Base-by-base conservation (phyloP, 64 coral and sea anemone species). In the Hydrozoanthus tunicans region DNA sequence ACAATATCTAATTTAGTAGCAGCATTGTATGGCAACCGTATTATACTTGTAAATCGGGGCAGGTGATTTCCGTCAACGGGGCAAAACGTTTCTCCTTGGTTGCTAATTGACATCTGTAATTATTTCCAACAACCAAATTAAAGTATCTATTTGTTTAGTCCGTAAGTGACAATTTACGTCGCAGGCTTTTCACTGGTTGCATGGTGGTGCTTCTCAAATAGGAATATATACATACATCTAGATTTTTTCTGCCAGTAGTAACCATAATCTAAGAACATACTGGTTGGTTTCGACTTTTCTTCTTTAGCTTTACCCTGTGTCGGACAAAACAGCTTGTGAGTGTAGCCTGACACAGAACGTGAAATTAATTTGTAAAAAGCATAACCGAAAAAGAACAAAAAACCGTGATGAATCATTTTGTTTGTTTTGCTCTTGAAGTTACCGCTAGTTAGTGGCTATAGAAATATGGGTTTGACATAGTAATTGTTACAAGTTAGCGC, bases 81-180 rank as follows among this genome's bases (percentile, higher is more conserved):
- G 89, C 81, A 82, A 91, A 92, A 94, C 88, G 82, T 90, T 77
- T 94, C 85, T 89, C 89, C 82, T 77, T 78, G 77, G 82, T 70
- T 77, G 93, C 56, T 94, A 92, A 94, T 91, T 94, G 93, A 94
- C 93, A 94, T 62, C 51, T 83, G 23, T 92, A 94, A 94, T 94
- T 81, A 94, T 94, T 94, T 92, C 83, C 81, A 94, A 91, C 93
- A 86, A 94, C 56, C 68, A 92, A 92, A 94, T 94, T 91, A 94
- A 92, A 77, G 93, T 94, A 83, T 92, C 91, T 94, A 94, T 94
- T 94, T 85, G 90, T 89, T 92, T 91, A 94, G 93, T 80, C 12
- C 90, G 80, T 89, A 74, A 76, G 70, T 80, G 91, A 86, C 89
- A 90, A 90, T 65, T 90, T 77, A 74, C 20, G 74, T 88, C 84